Conservation (phyloP, 1,140 invertebrate genomes). For the Tenebrio molitor region DNA sequence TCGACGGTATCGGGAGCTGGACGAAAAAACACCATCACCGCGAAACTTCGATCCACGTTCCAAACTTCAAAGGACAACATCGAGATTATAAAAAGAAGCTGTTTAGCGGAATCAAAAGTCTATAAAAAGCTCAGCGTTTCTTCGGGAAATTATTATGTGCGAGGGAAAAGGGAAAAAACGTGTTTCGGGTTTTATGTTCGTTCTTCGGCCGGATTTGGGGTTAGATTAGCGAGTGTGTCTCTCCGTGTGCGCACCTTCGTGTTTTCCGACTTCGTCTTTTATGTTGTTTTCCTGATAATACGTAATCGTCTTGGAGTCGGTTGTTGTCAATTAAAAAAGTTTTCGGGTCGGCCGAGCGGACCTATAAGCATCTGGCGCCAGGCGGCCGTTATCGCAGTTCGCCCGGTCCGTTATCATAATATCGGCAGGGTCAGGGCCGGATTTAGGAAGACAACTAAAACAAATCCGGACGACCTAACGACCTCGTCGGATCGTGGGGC, state of each 20-base stretch:
- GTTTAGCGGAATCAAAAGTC: constrained; percentile 9
- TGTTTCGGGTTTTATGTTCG: constrained; percentile 19
- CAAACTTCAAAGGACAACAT: constrained; percentile 6
- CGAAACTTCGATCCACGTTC: not conserved
- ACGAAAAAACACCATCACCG: not conserved
- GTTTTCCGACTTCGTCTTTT: not conserved
- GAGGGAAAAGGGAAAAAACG: constrained; percentile 1
- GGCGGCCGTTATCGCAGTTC: constrained; percentile 36
- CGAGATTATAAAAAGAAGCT: constrained; percentile 3
- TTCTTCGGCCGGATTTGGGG: not conserved
- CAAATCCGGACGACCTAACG: too few relatives aligned
- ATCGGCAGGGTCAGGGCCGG: not conserved
- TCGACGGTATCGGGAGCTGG: not conserved
- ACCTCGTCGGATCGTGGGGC: too few relatives aligned
- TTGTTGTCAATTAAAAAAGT: constrained; percentile 35
- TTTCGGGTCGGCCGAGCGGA: constrained; percentile 16
- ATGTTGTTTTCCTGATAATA: constrained; percentile 13
- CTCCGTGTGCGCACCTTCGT: not conserved
- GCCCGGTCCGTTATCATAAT: constrained; percentile 38
- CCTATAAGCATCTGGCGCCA: constrained; percentile 41
- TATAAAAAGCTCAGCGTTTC: constrained; percentile 1
- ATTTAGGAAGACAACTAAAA: not conserved
- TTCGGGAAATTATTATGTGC: constrained; percentile 15
- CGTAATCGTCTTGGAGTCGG: constrained; percentile 16
- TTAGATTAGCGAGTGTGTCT: not conserved